Evolutionary conservation across 1,140 invertebrate genomes (phyloP).

Genomic region (Hypothenemus hampei): DNA sequence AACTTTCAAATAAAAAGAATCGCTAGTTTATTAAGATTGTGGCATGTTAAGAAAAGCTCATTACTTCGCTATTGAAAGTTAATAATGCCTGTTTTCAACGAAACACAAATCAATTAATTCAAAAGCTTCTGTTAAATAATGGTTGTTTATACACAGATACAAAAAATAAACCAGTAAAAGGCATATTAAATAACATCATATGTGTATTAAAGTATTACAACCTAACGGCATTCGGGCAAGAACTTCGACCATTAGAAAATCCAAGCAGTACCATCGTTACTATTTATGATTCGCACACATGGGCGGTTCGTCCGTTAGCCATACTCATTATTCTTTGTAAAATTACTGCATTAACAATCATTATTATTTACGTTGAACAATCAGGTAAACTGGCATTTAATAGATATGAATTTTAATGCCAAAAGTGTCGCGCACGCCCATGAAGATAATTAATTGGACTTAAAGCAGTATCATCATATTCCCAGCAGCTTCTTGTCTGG

Average conservation of each 20-base stretch:
- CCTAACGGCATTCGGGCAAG: slow-evolving; percentile 11
- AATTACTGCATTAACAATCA: not conserved
- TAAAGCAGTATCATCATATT: slow-evolving; percentile 18
- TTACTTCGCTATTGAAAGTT: no score
- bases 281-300: slow-evolving; percentile 5
- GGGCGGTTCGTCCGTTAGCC: slow-evolving; percentile 4
- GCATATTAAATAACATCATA: slow-evolving; percentile 14
- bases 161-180: not conserved
- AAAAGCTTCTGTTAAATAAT: no score
- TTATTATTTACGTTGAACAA: no score
- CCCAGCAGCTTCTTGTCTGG: slow-evolving; percentile 13
- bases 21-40: no score
- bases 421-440: not conserved
- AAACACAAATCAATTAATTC: no score
- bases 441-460: slow-evolving; percentile 3
- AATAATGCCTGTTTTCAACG: no score
- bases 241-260: slow-evolving; percentile 10
- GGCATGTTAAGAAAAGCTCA: no score
- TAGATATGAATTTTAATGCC: not conserved
- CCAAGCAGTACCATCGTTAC: slow-evolving; percentile 9
- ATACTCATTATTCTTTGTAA: not conserved
- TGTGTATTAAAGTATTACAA: slow-evolving; percentile 12
- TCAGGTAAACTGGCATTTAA: no score
- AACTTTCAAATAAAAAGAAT: no score
- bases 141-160: no score